Evolutionary conservation across 1,140 invertebrate genomes (phyloP), one percentile per base, ranked within the genome.

Genomic region (Bombyx mori): DNA sequence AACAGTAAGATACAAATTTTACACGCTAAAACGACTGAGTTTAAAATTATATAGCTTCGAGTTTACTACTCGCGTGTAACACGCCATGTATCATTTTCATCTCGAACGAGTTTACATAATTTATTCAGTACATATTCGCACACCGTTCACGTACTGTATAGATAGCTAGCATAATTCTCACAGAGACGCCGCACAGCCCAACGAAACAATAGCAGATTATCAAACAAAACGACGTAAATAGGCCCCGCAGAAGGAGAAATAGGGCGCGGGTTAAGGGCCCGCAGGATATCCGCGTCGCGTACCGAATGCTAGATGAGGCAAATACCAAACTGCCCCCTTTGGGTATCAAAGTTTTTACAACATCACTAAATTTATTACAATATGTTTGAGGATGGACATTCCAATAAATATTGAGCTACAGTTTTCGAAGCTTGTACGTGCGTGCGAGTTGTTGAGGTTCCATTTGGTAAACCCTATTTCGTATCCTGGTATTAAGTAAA

Each of bases 131-230:
- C 71, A 75, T 75, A 79, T 80, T 75, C 68, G 71, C 73, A 87
- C 58, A 68, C 84, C 26, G 65, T 69, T 71, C 82, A 85, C 84
- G 82, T 85, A 70, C 70, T 63, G 72, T 71, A 78, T 77, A 80
- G 78, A 84, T 82, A 84, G 80, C 79, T 81, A 71, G 75, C 73
- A 84, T 85, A 84, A 83, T 81, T 87, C 80, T 82, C 73, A 72
- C 68, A 77, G 76, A 79, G 75, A 77, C 65, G 75, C 69, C 67
- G 70, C 69, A 80, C 66, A 78, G 66, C 72, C 71, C 73, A 55
- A 66, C 79, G 67, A 82, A 85, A 87, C 82, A 83, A 87, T 82
- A 77, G 76, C 76, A 81, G 81, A 85, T 85, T 87, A 87, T 87
- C 75, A 82, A 82, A 79, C 73, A 73, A 81, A 87, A 85, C 74